These are phyloP conservation scores for Calidris pugnax DNA, from an alignment of 2,113 vertebrate species.

Conservation along the genomic window DNA sequence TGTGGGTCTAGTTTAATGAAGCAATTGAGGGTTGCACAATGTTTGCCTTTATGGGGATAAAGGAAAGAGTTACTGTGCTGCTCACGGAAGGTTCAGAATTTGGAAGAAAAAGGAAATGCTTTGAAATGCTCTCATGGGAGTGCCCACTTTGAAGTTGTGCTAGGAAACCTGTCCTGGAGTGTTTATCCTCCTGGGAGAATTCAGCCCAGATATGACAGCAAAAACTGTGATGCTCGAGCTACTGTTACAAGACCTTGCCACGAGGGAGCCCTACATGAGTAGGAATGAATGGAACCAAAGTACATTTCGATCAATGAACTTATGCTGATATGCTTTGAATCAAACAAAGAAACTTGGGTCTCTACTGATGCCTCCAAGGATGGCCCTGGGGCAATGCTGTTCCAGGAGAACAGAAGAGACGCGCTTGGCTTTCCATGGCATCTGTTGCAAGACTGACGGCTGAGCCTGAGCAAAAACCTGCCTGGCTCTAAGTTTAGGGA, in stretches of 20 bases:
- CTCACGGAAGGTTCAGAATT: background rate
- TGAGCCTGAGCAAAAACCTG: conserved; percentile 9
- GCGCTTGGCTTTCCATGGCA: background rate
- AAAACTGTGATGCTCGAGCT: conserved; percentile 3
- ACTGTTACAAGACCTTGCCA: conserved; percentile 31
- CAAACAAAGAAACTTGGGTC: conserved; percentile 25
- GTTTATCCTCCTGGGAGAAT: conserved; percentile 34
- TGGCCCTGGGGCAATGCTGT: conserved; percentile 34
- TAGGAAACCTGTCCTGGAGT: conserved; percentile 19
- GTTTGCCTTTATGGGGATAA: background rate
- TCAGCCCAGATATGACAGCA: conserved; percentile 34
- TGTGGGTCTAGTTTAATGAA: background rate
- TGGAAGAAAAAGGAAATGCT: background rate
- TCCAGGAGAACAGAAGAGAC: conserved; percentile 24
- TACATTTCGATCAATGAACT: conserved; percentile 49
- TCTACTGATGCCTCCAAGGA: conserved; percentile 49
- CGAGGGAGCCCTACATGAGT: conserved; percentile 34
- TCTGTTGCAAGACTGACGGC: conserved; percentile 1
- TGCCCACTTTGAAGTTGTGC: conserved; percentile 32
- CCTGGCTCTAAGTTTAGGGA: conserved; percentile 2
- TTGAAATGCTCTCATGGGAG: conserved; percentile 45
- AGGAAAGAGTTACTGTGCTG: background rate
- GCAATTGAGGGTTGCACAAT: background rate
- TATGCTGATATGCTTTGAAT: conserved; percentile 46
- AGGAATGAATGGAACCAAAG: conserved; percentile 33